phyloP scores from a whole-genome alignment of 2,888 invertebrate genomes.

The Emmelina monodactyla region DNA sequence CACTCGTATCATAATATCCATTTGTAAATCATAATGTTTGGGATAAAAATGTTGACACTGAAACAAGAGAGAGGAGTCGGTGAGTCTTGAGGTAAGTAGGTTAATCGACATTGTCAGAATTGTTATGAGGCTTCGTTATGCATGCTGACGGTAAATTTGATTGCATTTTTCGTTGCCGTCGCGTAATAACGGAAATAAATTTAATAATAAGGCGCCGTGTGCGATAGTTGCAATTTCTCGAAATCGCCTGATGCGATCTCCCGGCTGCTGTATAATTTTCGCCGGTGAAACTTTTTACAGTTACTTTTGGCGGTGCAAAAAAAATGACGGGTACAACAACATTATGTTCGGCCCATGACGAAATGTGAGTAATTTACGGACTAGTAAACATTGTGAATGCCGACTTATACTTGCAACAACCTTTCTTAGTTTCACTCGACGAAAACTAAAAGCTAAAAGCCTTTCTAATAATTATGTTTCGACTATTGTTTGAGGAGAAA shows the following conservation, averaged over 20 bases:
- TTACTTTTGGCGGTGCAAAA: conserved; percentile 25
- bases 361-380: conserved; percentile 9
- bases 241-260: no score
- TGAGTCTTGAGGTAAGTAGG: no score
- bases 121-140: no score
- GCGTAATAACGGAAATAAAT: no score
- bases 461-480: conserved; percentile 31
- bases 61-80: conserved; percentile 27
- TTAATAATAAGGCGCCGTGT: no score
- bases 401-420: conserved; percentile 1
- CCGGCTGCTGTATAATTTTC: no score
- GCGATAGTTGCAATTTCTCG: no score
- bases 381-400: conserved; percentile 8
- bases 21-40: conserved; percentile 67
- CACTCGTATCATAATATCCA: conserved; percentile 67
- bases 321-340: no score
- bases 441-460: conserved; percentile 13
- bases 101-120: no score
- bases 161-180: no score
- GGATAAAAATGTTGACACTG: conserved; percentile 66
- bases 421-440: background rate
- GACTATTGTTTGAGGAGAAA: conserved; percentile 42
- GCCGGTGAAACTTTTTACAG: conserved; percentile 15
- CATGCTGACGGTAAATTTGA: no score
- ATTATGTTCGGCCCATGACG: background rate